These are phyloP conservation scores for Girardinus metallicus DNA, from an alignment of 2,797 vertebrate species.

Conservation along the genomic window DNA sequence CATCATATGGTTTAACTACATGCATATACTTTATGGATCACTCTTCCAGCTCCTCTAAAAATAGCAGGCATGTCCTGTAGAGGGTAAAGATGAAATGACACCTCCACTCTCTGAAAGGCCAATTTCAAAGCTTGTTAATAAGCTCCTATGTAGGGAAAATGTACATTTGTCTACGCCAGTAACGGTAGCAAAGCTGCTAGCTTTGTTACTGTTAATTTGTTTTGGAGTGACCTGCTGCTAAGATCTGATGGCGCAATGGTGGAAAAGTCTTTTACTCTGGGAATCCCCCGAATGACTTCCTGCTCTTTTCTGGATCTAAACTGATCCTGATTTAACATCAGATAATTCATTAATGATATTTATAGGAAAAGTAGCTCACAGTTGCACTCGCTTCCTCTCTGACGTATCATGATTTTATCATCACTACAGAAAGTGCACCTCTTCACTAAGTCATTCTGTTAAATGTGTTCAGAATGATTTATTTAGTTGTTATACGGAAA, in stretches of 20 bases:
- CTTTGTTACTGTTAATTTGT: neutral
- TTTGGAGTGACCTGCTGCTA: neutral
- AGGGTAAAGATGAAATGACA: slow-evolving; percentile 72
- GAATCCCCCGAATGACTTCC: neutral
- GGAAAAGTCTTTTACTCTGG: neutral
- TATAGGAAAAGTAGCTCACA: neutral
- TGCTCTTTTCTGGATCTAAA: neutral
- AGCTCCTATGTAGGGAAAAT: neutral
- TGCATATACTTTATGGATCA: slow-evolving; percentile 27
- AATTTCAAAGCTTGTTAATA: slow-evolving; percentile 20
- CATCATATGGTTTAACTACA: slow-evolving; percentile 17
- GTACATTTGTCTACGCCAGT: neutral
- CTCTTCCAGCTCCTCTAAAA: slow-evolving; percentile 52
- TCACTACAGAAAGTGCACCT: neutral
- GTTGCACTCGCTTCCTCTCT: neutral
- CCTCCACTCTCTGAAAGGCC: slow-evolving; percentile 21
- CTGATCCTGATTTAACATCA: neutral
- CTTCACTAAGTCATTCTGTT: slow-evolving; percentile 13
- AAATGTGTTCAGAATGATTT: slow-evolving; percentile 17
- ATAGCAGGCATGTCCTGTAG: slow-evolving; percentile 54
- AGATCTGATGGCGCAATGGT: neutral
- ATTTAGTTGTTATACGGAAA: slow-evolving; percentile 27
- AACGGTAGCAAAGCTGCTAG: neutral
- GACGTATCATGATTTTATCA: neutral
- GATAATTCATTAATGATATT: neutral